These are phyloP conservation scores for Drosophila ustulata DNA, from an alignment of 2,888 invertebrate species.

Conservation along the genomic window DNA sequence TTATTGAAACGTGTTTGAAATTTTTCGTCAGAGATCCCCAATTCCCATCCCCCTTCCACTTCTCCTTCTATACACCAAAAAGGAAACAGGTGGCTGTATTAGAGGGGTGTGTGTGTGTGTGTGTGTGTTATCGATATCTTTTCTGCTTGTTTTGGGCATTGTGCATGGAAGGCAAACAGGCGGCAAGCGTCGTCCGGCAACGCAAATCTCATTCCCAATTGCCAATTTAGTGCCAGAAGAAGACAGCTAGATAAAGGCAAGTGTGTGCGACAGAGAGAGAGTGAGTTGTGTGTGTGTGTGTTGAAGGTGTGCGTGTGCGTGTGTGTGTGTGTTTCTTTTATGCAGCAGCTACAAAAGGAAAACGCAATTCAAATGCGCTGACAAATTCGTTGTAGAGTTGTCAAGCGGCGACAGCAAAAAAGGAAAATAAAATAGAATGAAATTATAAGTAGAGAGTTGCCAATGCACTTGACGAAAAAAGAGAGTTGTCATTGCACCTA, in stretches of 20 bases:
- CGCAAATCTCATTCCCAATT: constrained; percentile 51
- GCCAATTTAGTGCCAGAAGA: constrained; percentile 46
- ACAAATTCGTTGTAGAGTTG: constrained; percentile 50
- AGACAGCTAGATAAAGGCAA: not conserved
- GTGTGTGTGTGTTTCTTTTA: constrained; percentile 21
- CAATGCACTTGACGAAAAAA: not conserved
- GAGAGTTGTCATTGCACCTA: not conserved
- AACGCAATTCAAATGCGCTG: constrained; percentile 38
- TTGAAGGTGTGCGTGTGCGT: not conserved
- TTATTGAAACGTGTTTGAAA: constrained; percentile 82
- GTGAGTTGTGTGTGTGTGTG: not conserved
- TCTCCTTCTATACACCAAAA: not conserved
- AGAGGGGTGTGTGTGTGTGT: constrained; percentile 1
- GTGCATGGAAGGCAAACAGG: constrained; percentile 40
- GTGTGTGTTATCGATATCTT: constrained; percentile 43
- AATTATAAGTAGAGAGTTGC: constrained; percentile 6
- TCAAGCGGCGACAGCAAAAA: constrained; percentile 8
- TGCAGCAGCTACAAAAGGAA: constrained; percentile 25
- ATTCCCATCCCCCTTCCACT: not conserved
- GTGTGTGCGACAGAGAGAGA: not conserved
- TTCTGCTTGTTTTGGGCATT: constrained; percentile 71
- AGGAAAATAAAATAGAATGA: not conserved
- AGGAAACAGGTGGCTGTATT: constrained; percentile 14
- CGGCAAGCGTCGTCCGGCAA: constrained; percentile 59
- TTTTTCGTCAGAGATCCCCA: constrained; percentile 69